Percentiles rank a stretch among this genome's conserved stretches.
phyloP scores from a whole-genome alignment of 2,797 vertebrate species.

The Sebastes diaconus region DNA sequence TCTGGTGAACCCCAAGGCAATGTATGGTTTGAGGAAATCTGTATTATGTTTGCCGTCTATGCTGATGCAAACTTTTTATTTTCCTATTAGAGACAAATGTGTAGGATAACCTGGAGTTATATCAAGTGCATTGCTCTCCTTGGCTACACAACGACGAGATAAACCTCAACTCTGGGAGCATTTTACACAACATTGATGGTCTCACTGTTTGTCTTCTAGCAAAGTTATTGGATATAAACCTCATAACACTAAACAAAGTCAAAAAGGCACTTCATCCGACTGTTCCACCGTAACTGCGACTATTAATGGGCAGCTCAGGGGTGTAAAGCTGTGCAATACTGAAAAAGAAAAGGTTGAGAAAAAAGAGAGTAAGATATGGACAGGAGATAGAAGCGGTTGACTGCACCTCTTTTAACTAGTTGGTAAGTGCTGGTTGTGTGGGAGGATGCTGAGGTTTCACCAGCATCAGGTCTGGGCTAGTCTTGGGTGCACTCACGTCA shows the following conservation, averaged over 20 bases:
- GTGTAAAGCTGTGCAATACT: not conserved
- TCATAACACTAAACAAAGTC: not conserved
- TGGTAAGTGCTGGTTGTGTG: not conserved
- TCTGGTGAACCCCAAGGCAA: not conserved
- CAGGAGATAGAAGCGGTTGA: no score
- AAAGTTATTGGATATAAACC: not conserved
- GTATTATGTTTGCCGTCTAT: not conserved
- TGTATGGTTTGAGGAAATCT: not conserved
- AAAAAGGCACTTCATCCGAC: constrained; percentile 6
- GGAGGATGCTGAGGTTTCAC: constrained; percentile 12
- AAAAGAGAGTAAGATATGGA: not conserved
- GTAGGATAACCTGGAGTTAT: not conserved
- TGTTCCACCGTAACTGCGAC: not conserved
- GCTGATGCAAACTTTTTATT: not conserved
- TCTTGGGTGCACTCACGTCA: not conserved
- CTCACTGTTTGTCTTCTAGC: not conserved
- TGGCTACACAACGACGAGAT: not conserved
- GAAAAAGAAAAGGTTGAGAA: not conserved
- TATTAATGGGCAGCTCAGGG: not conserved
- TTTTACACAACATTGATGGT: not conserved
- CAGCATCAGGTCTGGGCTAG: constrained; percentile 35
- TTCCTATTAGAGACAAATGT: not conserved
- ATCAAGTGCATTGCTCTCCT: not conserved
- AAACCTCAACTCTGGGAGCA: not conserved
- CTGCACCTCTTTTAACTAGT: not conserved